A percentile compares a stretch with the other conserved stretches of the same genome.
Evolutionary conservation across 2,797 vertebrate species (phyloP).

Genomic region (Lophius americanus): DNA sequence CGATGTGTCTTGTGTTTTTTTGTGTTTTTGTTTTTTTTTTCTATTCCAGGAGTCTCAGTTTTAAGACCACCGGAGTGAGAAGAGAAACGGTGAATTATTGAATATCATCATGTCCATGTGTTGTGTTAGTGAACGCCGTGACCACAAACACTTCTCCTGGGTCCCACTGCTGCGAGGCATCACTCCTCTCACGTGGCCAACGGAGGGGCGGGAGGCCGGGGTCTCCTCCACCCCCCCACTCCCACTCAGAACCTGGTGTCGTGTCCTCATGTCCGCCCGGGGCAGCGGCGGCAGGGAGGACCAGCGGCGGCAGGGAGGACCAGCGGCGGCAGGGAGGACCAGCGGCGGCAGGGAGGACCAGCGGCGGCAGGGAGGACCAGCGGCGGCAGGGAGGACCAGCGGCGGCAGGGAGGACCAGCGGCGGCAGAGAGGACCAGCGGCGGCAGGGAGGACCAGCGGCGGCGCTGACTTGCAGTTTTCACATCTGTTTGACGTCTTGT

Average conservation of each 20-base stretch:
- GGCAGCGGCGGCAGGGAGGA: slow-evolving; percentile 28
- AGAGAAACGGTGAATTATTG: slow-evolving; percentile 26
- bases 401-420: slow-evolving; percentile 19
- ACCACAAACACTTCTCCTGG: slow-evolving; percentile 42
- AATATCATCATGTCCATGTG: too few relatives aligned
- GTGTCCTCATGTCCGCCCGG: slow-evolving; percentile 25
- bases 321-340: too few relatives aligned
- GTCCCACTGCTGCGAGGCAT: slow-evolving; percentile 33
- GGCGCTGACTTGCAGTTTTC: too few relatives aligned
- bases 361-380: neutral
- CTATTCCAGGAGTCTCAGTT: slow-evolving; percentile 55
- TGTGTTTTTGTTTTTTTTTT: slow-evolving; percentile 69
- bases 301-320: slow-evolving; percentile 31
- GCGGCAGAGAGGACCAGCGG: too few relatives aligned
- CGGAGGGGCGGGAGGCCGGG: slow-evolving; percentile 39
- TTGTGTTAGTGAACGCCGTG: neutral
- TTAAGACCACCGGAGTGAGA: slow-evolving; percentile 55
- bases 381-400: slow-evolving; percentile 18
- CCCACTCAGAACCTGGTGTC: slow-evolving; percentile 11
- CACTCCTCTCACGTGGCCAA: slow-evolving; percentile 50
- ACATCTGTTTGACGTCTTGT: too few relatives aligned
- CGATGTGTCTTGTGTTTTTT: slow-evolving; percentile 55
- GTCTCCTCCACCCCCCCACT: slow-evolving; percentile 17
- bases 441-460: slow-evolving; percentile 1
- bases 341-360: too few relatives aligned